Base-by-base conservation (phyloP, 2,797 vertebrate genomes). In the Melanotaenia parkinsoni region DNA sequence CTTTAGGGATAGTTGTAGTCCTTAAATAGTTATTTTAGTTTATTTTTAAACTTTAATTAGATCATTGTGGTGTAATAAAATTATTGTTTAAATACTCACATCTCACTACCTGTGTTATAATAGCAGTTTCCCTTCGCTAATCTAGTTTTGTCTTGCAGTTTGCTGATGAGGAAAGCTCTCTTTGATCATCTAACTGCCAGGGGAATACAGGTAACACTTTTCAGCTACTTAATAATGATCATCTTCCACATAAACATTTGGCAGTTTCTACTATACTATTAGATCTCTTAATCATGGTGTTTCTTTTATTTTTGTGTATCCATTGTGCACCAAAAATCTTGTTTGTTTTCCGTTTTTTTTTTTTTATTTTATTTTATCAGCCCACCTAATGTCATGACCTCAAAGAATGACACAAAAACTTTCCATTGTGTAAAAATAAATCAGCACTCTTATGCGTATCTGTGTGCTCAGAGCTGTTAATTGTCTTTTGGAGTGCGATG, bases 151-250 rank as follows among this genome's bases (percentile, higher is more conserved):
- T 77, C 38, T 77, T 85, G 14, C 91, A 99, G 98, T 22, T 90
- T 99, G 82, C 91, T 99, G 70, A 99, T 99, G 98, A 95, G 97
- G 87, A 99, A 97, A 91, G 80, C 95, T 56, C 92, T 99, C 70
- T 99, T 99, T 90, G 88, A 98, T 67, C 98, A 99, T 89, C 94
- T 99, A 67, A 97, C 95, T 45, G 96, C 97, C 74, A 93, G 98
- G 75, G 98, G 98, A 92, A 97, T 99, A 85, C 98, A 99, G 95
- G 98, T 99, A 94, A 79, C 60, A 4, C 45, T 63, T 45, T 20
- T 30, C 28, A 28, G 3, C 10, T 11, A 40, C 14, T 56, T 18
- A 35, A 1, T 33, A 28, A 56, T 22, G 4, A 14, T 45, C 43
- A 28, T 26, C 5, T 33, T 12, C 3, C 11, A 28, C 18, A 33